Evolutionary conservation across 2,113 vertebrate species (phyloP).

Genomic region (Malurus cyaneus): DNA sequence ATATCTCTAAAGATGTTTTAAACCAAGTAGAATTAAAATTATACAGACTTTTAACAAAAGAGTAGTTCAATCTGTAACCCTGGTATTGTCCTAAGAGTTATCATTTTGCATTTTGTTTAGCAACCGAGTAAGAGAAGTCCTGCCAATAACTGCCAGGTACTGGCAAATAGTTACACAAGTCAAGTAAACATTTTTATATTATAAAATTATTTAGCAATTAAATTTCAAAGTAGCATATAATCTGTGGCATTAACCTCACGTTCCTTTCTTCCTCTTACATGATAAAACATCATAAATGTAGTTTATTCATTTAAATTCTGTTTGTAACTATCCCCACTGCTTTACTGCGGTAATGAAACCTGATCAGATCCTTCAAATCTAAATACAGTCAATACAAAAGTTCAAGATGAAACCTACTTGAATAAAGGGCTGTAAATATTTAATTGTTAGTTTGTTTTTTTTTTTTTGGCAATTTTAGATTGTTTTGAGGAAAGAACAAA

Average conservation of each 20-base stretch:
- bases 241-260: background rate
- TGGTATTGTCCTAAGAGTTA: constrained; percentile 12
- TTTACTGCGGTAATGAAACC: background rate
- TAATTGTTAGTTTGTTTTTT: background rate
- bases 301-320: background rate
- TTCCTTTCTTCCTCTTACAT: background rate
- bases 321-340: background rate
- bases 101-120: constrained; percentile 36
- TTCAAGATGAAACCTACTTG: background rate
- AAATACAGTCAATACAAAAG: background rate
- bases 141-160: background rate
- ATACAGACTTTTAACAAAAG: constrained; percentile 32
- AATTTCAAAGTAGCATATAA: background rate
- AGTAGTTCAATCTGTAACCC: constrained; percentile 6
- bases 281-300: background rate
- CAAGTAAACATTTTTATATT: background rate
- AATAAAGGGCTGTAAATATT: background rate
- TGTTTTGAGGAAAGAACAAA: background rate
- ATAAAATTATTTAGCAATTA: background rate
- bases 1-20: constrained; percentile 51
- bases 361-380: background rate
- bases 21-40: constrained; percentile 55
- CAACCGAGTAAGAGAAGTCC: background rate
- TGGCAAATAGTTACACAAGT: background rate
- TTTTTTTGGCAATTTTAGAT: background rate